Conservation (phyloP, 2,113 vertebrate genomes). For the Pedionomus torquatus region DNA sequence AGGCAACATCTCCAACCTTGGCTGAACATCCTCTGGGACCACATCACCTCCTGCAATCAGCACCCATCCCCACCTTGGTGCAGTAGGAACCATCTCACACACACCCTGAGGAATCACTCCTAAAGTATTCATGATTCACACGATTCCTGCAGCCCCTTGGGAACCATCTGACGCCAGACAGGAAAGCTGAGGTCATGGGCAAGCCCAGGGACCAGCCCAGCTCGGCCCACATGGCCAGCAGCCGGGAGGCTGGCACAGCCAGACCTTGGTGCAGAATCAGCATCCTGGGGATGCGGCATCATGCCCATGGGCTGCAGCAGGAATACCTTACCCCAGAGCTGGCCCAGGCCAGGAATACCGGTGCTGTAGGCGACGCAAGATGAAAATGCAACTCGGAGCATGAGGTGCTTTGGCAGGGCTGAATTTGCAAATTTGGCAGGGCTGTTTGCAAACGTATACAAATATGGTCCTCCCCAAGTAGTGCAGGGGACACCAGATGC, state of each 20-base stretch:
- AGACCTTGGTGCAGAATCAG: not conserved
- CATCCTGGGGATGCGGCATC: not conserved
- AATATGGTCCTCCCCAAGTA: not conserved
- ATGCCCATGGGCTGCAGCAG: rapidly evolving
- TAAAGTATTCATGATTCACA: conserved; percentile 29
- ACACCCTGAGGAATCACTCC: not conserved
- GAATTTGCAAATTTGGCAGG: not conserved
- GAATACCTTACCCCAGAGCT: not conserved
- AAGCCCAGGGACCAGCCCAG: not conserved
- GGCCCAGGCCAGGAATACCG: not conserved
- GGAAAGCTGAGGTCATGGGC: conserved; percentile 14
- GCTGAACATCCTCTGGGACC: not conserved
- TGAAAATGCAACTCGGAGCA: not conserved
- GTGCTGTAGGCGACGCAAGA: not conserved
- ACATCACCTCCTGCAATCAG: not conserved
- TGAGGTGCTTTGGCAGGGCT: not conserved
- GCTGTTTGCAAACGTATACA: not conserved
- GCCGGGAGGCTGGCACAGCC: not conserved
- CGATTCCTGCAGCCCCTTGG: not conserved
- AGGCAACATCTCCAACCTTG: not conserved
- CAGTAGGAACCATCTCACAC: not conserved
- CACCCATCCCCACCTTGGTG: not conserved
- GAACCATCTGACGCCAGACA: not conserved
- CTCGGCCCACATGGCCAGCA: rapidly evolving
- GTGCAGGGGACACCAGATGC: rapidly evolving